Evolutionary conservation across 2,113 vertebrate species (phyloP).

Genomic region (Psittacula cyanocephala): DNA sequence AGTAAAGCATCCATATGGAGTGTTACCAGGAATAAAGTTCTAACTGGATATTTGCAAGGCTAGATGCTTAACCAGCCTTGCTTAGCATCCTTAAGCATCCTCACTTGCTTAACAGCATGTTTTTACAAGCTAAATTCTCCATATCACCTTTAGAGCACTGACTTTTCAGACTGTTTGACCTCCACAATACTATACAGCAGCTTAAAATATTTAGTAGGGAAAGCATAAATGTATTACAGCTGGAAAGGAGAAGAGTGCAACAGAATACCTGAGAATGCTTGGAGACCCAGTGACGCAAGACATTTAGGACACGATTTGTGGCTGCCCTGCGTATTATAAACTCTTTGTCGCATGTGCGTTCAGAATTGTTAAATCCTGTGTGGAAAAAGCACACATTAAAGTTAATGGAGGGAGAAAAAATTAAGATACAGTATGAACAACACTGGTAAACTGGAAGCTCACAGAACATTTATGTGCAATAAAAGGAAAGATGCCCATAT

Average conservation of each 20-base stretch:
- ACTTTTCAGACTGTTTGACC: background rate
- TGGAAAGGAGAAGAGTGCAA: background rate
- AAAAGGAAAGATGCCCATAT: background rate
- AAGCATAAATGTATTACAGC: background rate
- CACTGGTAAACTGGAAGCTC: background rate
- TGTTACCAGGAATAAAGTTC: background rate
- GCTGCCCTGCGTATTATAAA: conserved; percentile 98
- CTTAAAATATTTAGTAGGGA: background rate
- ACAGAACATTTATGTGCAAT: too few species aligned
- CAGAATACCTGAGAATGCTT: conserved; percentile 93
- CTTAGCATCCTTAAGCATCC: background rate
- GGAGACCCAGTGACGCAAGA: conserved; percentile 98
- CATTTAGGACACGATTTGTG: conserved; percentile 97
- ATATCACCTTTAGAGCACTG: background rate
- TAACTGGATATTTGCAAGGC: background rate
- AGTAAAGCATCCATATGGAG: background rate
- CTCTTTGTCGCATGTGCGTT: conserved; percentile 95
- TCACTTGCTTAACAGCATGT: background rate
- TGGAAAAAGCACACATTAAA: background rate
- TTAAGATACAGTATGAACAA: fast-evolving
- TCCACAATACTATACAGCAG: background rate
- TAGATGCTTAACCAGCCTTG: background rate
- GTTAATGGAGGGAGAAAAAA: background rate
- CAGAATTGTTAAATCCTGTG: conserved; percentile 90
- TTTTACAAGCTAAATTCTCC: background rate